Evolutionary conservation across 2,797 vertebrate genomes (phyloP).

Genomic region (Macrochelys suwanniensis): DNA sequence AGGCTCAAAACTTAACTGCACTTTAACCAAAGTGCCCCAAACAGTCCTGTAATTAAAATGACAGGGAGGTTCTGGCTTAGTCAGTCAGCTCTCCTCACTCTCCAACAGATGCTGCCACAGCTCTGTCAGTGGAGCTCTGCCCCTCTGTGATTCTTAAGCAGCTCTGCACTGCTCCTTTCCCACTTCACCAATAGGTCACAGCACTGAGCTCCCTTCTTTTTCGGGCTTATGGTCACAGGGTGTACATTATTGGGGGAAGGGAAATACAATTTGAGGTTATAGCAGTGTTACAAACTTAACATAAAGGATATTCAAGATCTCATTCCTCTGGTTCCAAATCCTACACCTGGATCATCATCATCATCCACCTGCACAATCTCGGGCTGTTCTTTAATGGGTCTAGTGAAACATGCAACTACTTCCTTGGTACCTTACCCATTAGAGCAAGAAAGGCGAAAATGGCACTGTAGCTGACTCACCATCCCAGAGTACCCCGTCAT

Average conservation of each 20-base stretch:
- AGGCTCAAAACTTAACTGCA: not conserved
- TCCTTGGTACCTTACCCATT: not conserved
- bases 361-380: not conserved
- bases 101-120: not conserved
- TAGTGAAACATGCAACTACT: not conserved
- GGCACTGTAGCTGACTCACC: not conserved
- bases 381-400: not conserved
- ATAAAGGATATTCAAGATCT: not conserved
- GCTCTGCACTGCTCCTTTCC: not conserved
- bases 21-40: not conserved
- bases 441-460: not conserved
- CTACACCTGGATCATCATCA: not conserved
- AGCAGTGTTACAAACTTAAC: not conserved
- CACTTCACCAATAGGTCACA: not conserved
- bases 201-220: not conserved
- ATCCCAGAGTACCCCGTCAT: not conserved
- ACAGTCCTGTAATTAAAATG: not conserved
- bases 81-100: not conserved
- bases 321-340: not conserved
- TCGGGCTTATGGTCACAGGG: not conserved
- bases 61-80: not conserved
- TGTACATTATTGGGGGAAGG: not conserved
- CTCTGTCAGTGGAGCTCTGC: not conserved
- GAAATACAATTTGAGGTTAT: not conserved
- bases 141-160: not conserved